Conservation (phyloP, 2,888 invertebrate genomes). For the Drosophila rellima region DNA sequence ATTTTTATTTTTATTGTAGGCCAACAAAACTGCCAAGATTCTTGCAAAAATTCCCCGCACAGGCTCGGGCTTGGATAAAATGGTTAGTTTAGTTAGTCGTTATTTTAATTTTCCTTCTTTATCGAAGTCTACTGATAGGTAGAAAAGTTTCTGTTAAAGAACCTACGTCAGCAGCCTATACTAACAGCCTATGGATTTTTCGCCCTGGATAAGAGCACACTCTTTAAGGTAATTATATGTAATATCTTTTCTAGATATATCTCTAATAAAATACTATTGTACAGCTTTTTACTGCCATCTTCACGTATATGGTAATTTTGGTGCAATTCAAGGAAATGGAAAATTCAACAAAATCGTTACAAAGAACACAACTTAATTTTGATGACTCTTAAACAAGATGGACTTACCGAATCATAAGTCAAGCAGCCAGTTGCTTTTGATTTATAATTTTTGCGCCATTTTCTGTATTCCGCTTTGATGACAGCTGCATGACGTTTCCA, state of each 20-base stretch:
- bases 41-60: slow-evolving; percentile 71
- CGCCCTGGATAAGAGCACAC: slow-evolving; percentile 78
- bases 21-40: slow-evolving; percentile 77
- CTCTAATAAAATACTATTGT: not conserved
- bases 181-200: slow-evolving; percentile 84
- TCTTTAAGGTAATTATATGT: slow-evolving; percentile 73
- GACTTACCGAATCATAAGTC: slow-evolving; percentile 90
- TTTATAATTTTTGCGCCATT: slow-evolving; percentile 92
- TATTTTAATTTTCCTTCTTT: not conserved
- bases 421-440: slow-evolving; percentile 92
- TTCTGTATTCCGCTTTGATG: slow-evolving; percentile 99
- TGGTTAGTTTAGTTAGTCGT: slow-evolving; percentile 57
- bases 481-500: slow-evolving; percentile 99
- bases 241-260: not conserved
- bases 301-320: slow-evolving; percentile 83
- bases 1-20: slow-evolving; percentile 56
- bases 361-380: slow-evolving; percentile 17
- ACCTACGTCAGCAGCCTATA: slow-evolving; percentile 79
- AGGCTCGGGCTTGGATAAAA: slow-evolving; percentile 70
- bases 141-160: slow-evolving; percentile 81
- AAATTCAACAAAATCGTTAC: slow-evolving; percentile 70
- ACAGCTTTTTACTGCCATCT: slow-evolving; percentile 81
- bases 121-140: slow-evolving; percentile 59
- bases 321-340: slow-evolving; percentile 84
- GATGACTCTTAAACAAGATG: not conserved